Evolutionary conservation across 2,888 invertebrate species (phyloP).

Genomic region (Ormyrus thymus): DNA sequence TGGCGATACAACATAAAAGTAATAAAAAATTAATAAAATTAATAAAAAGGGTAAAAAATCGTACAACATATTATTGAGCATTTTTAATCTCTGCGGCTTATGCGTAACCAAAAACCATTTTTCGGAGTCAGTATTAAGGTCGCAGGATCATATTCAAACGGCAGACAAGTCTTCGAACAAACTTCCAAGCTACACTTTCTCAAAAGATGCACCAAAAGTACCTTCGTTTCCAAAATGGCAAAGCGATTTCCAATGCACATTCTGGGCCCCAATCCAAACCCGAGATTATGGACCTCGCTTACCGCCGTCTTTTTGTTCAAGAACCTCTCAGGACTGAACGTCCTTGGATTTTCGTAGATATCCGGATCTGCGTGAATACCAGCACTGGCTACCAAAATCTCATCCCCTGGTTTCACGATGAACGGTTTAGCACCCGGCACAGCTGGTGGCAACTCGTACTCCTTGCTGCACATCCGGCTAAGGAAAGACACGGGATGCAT

Average conservation of each 20-base stretch:
- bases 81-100: too few species aligned
- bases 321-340: conserved; percentile 72
- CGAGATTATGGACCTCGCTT: conserved; percentile 31
- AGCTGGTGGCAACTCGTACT: conserved; percentile 67
- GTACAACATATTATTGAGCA: too few species aligned
- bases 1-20: too few species aligned
- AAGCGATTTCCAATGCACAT: conserved; percentile 69
- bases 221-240: conserved; percentile 60
- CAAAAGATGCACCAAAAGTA: conserved; percentile 49
- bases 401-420: conserved; percentile 64
- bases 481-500: conserved; percentile 36
- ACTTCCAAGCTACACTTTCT: too few species aligned
- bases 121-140: too few species aligned
- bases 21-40: too few species aligned
- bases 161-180: too few species aligned
- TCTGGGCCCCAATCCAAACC: conserved; percentile 71
- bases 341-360: conserved; percentile 70
- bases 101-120: too few species aligned
- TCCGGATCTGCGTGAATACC: conserved; percentile 70
- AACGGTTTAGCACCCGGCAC: conserved; percentile 65
- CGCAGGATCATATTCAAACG: too few species aligned
- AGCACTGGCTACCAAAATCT: conserved; percentile 67
- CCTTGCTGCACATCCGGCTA: conserved; percentile 66
- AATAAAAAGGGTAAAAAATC: too few species aligned
- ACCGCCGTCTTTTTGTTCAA: conserved; percentile 40